A percentile compares a stretch with the other conserved stretches of the same genome.
These are phyloP conservation scores for Catamblyrhynchus diadema DNA, from an alignment of 2,797 vertebrate genomes.

Conservation along the genomic window DNA sequence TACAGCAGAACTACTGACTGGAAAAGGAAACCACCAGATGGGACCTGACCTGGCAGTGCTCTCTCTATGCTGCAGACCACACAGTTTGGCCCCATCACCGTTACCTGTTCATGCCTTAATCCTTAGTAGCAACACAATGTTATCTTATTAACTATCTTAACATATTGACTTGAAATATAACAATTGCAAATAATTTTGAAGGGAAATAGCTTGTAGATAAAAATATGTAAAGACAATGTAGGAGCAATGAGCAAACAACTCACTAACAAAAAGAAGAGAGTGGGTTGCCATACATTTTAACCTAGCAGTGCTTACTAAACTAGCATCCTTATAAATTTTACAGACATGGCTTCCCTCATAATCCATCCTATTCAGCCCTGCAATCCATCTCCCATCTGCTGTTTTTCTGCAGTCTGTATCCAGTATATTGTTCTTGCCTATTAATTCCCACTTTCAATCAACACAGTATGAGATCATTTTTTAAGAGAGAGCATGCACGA, in stretches of 20 bases:
- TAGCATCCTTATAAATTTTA: not conserved
- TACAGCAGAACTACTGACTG: not conserved
- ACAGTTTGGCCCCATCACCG: rapidly evolving
- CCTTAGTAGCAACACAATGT: not conserved
- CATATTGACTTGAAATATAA: not conserved
- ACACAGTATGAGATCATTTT: constrained; percentile 17
- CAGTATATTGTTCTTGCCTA: not conserved
- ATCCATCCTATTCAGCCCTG: not conserved
- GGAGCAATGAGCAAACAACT: not conserved
- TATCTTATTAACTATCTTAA: not conserved
- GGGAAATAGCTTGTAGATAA: not conserved
- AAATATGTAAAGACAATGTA: not conserved
- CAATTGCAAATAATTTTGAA: not conserved
- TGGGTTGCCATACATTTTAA: not conserved
- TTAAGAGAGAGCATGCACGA: not conserved
- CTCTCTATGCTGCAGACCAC: not conserved
- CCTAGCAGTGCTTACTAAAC: not conserved
- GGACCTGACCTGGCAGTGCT: not conserved
- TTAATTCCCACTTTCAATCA: constrained; percentile 29
- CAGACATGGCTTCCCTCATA: not conserved
- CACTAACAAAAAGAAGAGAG: not conserved
- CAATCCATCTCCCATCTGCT: not conserved
- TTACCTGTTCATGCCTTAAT: not conserved
- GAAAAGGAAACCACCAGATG: not conserved
- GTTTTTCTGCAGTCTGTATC: not conserved